These are phyloP conservation scores for Martes martes DNA, from an alignment of 2,113 vertebrate genomes.

Conservation along the genomic window DNA sequence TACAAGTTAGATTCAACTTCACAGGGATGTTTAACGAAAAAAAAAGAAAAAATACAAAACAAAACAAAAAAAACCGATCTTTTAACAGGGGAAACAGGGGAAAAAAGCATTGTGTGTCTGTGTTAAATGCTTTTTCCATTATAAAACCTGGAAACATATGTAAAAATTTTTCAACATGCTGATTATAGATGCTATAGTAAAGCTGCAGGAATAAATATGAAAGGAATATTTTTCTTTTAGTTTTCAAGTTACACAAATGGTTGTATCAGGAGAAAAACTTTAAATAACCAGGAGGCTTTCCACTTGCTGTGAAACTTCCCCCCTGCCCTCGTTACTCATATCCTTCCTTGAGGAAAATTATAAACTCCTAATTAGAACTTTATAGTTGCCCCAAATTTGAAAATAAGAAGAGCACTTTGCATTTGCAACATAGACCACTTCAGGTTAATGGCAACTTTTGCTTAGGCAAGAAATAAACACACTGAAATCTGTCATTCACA, in stretches of 20 bases:
- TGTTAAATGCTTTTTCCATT: neutral
- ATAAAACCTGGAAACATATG: neutral
- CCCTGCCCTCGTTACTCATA: neutral
- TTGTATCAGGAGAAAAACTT: neutral
- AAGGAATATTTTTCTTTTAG: neutral
- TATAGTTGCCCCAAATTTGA: neutral
- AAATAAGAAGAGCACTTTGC: conserved; percentile 5
- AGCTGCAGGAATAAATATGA: neutral
- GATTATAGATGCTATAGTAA: neutral
- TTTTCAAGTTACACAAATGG: neutral
- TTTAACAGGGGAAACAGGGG: neutral
- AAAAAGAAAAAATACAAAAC: neutral
- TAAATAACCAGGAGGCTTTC: neutral
- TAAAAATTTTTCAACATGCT: neutral
- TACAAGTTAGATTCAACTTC: neutral
- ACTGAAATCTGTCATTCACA: conserved; percentile 20
- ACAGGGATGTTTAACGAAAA: neutral
- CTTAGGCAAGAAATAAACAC: conserved; percentile 41
- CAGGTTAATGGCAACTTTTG: conserved; percentile 27
- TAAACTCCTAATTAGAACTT: neutral
- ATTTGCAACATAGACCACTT: neutral
- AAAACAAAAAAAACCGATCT: neutral
- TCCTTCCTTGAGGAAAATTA: neutral
- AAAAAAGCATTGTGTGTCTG: neutral
- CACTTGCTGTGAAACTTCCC: neutral